Evolutionary conservation across 2,888 invertebrate genomes (phyloP), one percentile per base, ranked within the genome.

Genomic region (Ommatoiulus sabulosus): DNA sequence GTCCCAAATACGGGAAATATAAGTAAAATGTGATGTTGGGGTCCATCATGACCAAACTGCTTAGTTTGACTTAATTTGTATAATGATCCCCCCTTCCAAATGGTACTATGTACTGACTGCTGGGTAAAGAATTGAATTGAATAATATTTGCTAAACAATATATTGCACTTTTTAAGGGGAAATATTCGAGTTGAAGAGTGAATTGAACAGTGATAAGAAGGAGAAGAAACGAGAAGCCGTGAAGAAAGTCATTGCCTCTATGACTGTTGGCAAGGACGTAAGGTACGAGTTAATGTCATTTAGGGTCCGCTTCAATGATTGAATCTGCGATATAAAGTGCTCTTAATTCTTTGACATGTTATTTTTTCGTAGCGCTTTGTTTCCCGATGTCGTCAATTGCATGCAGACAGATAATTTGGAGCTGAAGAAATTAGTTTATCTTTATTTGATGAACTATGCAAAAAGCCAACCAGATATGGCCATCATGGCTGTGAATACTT

Each of bases 321-420:
- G 12, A 15, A 17, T 86, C 6, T 86, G 24, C 35, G 44, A 35
- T 7, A 43, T 84, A 17, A 84, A 20, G 15, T 84, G 10, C n/a
- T 46, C 46, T 46, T 7, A 46, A 8, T 46, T 7, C 10, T 46
- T 46, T 46, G 46, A 46, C 46, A 84, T 86, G 35, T 84, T 86
- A 86, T 86, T 35, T 80, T 89, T 80, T 87, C 86, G 10, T 46
- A 86, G 85, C 89, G 87, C 99, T 0, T 94, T 99, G 20, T 99
- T 99, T 92, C 99, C 99, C 0, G 99, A 99, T 93, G 99, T 99
- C 0, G 99, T 99, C 46, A 99, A 99, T 93, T 99, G 99, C 93
- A 99, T 99, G 99, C 99, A 99, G 94, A 99, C 99, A 0, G 99
- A 99, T 92, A 99, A 99, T 93, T 94, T 99, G 92, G 99, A 99